phyloP scores from a whole-genome alignment of 1,140 invertebrate genomes.

The Drosophila burlai region DNA sequence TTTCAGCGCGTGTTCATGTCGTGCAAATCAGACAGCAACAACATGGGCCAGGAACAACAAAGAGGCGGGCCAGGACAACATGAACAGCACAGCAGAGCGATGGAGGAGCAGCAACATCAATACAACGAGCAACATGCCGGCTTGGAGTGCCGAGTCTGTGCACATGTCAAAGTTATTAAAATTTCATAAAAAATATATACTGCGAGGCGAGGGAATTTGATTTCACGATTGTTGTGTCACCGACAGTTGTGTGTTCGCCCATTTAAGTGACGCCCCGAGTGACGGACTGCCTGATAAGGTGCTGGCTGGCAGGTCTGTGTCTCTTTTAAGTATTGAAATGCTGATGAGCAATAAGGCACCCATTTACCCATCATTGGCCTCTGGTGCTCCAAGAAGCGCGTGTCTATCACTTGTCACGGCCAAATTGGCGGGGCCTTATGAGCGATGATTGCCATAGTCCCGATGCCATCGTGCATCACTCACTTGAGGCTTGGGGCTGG shows the following conservation, averaged over 20 bases:
- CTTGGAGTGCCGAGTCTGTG: constrained; percentile 22
- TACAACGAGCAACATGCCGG: constrained; percentile 49
- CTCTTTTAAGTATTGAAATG: constrained; percentile 70
- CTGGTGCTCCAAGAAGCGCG: constrained; percentile 47
- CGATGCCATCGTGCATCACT: constrained; percentile 67
- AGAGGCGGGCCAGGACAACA: constrained; percentile 35
- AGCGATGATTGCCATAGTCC: constrained; percentile 69
- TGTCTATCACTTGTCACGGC: constrained; percentile 77
- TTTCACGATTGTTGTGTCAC: constrained; percentile 64
- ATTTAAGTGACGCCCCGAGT: constrained; percentile 40
- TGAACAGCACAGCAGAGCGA: constrained; percentile 11
- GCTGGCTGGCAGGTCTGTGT: constrained; percentile 35
- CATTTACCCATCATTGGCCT: constrained; percentile 44
- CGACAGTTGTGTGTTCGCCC: constrained; percentile 50
- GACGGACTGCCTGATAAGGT: constrained; percentile 62
- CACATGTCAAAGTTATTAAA: constrained; percentile 78
- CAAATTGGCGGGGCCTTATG: constrained; percentile 75
- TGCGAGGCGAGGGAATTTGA: constrained; percentile 55
- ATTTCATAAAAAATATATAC: constrained; percentile 72
- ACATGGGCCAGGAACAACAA: constrained; percentile 39
- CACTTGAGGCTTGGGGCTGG: constrained; percentile 5
- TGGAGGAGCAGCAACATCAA: constrained; percentile 26
- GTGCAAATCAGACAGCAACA: constrained; percentile 52
- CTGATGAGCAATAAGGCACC: constrained; percentile 50
- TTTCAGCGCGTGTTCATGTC: constrained; percentile 65